Base-by-base conservation (phyloP, 2,888 invertebrate species). In the Tigriopus californicus region DNA sequence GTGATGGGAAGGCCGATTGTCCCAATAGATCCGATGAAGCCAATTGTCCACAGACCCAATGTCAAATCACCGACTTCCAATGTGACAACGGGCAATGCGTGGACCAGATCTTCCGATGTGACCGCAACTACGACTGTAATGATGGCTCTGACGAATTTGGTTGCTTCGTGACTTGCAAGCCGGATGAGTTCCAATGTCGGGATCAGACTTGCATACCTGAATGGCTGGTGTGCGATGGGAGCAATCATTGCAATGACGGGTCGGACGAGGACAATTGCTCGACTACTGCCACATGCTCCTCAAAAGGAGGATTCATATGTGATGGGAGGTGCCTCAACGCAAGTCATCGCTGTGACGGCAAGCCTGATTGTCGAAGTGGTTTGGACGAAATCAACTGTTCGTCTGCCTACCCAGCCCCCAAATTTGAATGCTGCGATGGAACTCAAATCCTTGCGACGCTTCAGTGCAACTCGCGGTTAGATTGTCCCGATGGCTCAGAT, bases 111-210 rank as follows among this genome's bases (percentile, higher is more conserved):
- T 52, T 42, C 41, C 48, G 53, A 15, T 64, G 64, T 53, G 61
- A 64, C 59, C 48, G 59, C 13, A 42, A 60, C 8, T 2, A 11
- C 10, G 64, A 65, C 61, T 66, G 66, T 59, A 46, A 68, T 25
- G 80, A 80, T 63, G 72, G 73, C 53, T 77, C 79, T 25, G 82
- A 83, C 68, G 82, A 83, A 70, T 54, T 64, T 60, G 76, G 77
- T 63, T 84, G 83, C 73, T 76, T 61, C 55, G 33, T 33, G 33
- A 33, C 33, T 5, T 33, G 33, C 8, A 33, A 33, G 8, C 8
- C 8, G 33, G 33, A 33, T 8, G 33, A 33, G 8, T 33, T 33
- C 8, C 33, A 33, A 33, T 33, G 33, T 8, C 3, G 8, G 33
- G 33, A 33, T 8, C 33, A 33, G 8, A 15, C 4, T 20, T 49